These are phyloP conservation scores for Lymantria dispar DNA, from an alignment of 2,888 invertebrate genomes.

Conservation along the genomic window DNA sequence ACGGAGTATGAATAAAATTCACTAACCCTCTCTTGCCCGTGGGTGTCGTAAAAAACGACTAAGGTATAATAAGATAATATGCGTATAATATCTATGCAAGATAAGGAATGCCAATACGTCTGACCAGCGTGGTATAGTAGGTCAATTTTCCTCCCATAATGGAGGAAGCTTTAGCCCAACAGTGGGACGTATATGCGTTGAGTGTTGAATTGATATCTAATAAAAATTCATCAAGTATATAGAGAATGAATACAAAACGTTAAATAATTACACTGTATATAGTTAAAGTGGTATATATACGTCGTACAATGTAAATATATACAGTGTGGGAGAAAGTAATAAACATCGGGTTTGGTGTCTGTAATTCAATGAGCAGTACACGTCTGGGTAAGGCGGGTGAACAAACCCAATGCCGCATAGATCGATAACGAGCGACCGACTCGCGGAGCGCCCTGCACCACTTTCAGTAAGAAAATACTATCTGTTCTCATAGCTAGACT, in stretches of 20 bases:
- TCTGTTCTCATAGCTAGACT: conserved; percentile 2
- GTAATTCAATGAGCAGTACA: conserved; percentile 36
- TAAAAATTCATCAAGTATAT: neutral
- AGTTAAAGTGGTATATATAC: conserved; percentile 8
- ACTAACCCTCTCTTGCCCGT: no score
- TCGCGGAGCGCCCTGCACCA: conserved; percentile 33
- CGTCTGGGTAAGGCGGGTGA: conserved; percentile 38
- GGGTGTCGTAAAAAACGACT: no score
- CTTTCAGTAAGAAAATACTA: conserved; percentile 30
- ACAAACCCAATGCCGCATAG: conserved; percentile 41
- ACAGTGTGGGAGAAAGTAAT: conserved; percentile 27
- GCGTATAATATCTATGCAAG: no score
- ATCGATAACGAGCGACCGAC: conserved; percentile 36
- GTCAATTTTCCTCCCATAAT: no score
- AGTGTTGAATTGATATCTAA: no score
- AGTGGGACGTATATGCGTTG: no score
- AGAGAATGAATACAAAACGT: neutral
- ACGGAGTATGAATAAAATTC: no score
- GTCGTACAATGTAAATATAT: conserved; percentile 10
- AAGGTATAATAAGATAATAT: no score
- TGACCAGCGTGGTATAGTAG: no score
- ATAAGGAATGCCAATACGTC: no score
- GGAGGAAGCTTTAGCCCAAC: no score
- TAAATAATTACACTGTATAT: neutral
- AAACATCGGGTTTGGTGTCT: conserved; percentile 36